phyloP scores from a whole-genome alignment of 1,140 invertebrate genomes.

The Heliconius nattereri region DNA sequence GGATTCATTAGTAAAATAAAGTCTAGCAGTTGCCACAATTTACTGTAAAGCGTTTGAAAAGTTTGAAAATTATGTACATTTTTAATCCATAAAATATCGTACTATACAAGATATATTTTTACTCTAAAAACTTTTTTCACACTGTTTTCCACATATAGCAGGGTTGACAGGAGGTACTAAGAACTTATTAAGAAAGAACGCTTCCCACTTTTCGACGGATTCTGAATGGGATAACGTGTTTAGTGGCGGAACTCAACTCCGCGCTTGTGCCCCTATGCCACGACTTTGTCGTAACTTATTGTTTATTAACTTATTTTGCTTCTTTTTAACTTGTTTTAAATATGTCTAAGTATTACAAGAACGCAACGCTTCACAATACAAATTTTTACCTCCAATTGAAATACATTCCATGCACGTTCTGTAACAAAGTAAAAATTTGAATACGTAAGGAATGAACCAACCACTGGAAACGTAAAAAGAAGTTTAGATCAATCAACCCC shows the following conservation, averaged over 20 bases:
- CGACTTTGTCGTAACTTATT: too few species aligned
- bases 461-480: neutral
- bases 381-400: neutral
- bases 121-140: too few species aligned
- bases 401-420: neutral
- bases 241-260: too few species aligned
- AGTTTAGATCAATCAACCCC: neutral
- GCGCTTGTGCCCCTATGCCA: too few species aligned
- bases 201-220: too few species aligned
- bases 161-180: too few species aligned
- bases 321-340: neutral
- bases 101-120: too few species aligned
- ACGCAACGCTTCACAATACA: neutral
- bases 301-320: too few species aligned
- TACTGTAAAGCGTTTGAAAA: neutral
- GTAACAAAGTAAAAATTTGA: neutral
- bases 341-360: neutral
- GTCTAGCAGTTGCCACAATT: neutral
- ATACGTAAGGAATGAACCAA: neutral
- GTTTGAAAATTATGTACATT: neutral
- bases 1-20: slow-evolving; percentile 7
- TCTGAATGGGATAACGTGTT: too few species aligned
- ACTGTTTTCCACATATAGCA: too few species aligned
- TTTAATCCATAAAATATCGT: too few species aligned
- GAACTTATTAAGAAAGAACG: too few species aligned